These are phyloP conservation scores for Urocitellus parryii DNA, from an alignment of 2,113 vertebrate genomes.

Conservation along the genomic window DNA sequence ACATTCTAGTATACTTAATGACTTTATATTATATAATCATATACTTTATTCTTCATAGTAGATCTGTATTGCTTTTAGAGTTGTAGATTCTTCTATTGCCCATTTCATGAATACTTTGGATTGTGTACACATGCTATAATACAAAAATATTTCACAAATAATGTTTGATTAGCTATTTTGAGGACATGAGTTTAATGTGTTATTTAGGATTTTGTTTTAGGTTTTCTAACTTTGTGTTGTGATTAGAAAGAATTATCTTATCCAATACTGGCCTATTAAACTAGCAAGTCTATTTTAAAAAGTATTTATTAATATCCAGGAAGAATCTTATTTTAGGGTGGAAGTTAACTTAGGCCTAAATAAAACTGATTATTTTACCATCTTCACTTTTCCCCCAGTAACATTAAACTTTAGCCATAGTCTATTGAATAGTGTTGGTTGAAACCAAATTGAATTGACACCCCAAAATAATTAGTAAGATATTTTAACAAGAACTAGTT, in stretches of 20 bases:
- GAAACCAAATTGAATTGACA: slow-evolving; percentile 51
- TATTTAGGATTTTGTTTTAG: slow-evolving; percentile 50
- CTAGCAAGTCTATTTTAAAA: not conserved
- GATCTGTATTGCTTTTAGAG: not conserved
- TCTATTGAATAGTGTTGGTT: slow-evolving; percentile 33
- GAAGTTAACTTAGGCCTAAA: slow-evolving; percentile 39
- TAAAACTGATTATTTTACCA: slow-evolving; percentile 51
- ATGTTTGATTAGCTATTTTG: slow-evolving; percentile 10
- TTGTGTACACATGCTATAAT: not conserved
- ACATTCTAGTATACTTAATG: not conserved
- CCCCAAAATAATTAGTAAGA: slow-evolving; percentile 60
- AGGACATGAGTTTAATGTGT: slow-evolving; percentile 15
- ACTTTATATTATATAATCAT: not conserved
- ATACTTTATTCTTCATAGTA: not conserved
- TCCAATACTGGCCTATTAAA: not conserved
- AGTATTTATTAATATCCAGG: slow-evolving; percentile 23
- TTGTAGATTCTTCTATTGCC: not conserved
- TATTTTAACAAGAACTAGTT: slow-evolving; percentile 67
- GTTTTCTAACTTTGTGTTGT: slow-evolving; percentile 8
- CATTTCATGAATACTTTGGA: not conserved
- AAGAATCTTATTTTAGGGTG: slow-evolving; percentile 55
- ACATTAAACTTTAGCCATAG: slow-evolving; percentile 7
- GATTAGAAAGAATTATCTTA: slow-evolving; percentile 18
- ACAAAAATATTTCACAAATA: slow-evolving; percentile 35
- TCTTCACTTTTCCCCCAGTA: not conserved